Conservation (phyloP, 2,113 vertebrate genomes). For the Callipepla californica region DNA sequence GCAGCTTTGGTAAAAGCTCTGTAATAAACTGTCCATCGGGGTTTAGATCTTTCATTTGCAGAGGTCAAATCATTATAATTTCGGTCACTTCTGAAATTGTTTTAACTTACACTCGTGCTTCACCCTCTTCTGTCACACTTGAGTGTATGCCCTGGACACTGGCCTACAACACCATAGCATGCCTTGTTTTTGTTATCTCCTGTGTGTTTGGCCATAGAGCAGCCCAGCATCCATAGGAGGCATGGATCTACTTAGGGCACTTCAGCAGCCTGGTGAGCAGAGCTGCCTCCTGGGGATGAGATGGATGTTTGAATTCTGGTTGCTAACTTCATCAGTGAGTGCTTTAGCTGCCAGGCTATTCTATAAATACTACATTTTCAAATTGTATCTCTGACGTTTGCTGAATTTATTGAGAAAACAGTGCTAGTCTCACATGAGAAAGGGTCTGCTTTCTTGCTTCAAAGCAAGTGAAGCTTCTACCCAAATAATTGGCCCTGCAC, state of each 20-base stretch:
- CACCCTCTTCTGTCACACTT: not conserved
- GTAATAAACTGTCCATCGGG: not conserved
- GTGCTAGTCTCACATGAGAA: not conserved
- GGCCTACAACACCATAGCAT: accelerated
- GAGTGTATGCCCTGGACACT: not conserved
- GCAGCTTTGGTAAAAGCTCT: not conserved
- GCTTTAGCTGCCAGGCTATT: not conserved
- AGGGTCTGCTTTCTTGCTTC: not conserved
- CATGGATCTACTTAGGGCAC: not conserved
- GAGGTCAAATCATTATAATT: not conserved
- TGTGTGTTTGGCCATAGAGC: not conserved
- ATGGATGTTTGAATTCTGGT: not conserved
- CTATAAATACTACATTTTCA: not conserved
- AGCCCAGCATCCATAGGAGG: not conserved
- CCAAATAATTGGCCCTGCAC: not conserved
- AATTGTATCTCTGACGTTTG: not conserved
- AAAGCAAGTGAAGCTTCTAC: not conserved
- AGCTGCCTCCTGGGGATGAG: not conserved
- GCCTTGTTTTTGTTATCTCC: not conserved
- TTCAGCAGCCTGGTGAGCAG: not conserved
- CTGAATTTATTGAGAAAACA: not conserved
- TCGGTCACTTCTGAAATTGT: not conserved
- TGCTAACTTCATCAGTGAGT: not conserved
- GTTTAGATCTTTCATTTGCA: too few relatives aligned
- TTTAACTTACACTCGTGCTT: not conserved